Evolutionary conservation across 2,888 invertebrate species (phyloP), one percentile per base, ranked within the genome.

Genomic region (Chrysolina haemoptera): DNA sequence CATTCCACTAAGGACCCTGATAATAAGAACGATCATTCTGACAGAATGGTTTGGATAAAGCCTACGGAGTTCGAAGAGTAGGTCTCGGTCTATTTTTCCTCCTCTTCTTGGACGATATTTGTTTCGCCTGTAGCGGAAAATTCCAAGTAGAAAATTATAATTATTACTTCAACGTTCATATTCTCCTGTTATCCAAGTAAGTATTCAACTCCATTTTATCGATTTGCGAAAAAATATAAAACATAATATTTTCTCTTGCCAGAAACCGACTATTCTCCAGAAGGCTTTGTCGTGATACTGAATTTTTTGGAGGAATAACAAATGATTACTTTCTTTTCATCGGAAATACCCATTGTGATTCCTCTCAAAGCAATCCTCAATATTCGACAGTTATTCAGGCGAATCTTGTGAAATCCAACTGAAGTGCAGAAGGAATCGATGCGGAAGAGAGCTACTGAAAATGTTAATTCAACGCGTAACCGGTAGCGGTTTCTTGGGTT

Each of bases 401-500:
- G 18, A n/a, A 18, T 18, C 50, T 50, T 50, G 50, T 50, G 50
- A 18, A 50, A 50, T 50, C 18, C 9, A 18, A 50, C 50, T 50
- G 50, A 50, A 50, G 3, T 18, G 50, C n/a, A 50, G 18, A 18
- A 16, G 18, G 16, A 18, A 50, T 50, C 50, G 50, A 50, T 50
- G 50, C 50, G 8, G 1, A 50, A 16, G 50, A 50, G 18, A 50
- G 50, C 50, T 16, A 16, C 50, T 16, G 50, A 16, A 50, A 50
- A 50, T 50, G 18, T 50, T 18, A 50, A 50, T 50, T 50, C 50
- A 50, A 16, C 50, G 50, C 50, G 18, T 50, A 50, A 46, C 50
- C 50, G 18, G 14, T 14, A 43, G 11, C 11, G 43, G 43, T 14
- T 14, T 43, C 11, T 43, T 14, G 43, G 43, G 43, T 43, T 43